phyloP scores from a whole-genome alignment of 1,140 invertebrate species.

The Hyles euphorbiae region DNA sequence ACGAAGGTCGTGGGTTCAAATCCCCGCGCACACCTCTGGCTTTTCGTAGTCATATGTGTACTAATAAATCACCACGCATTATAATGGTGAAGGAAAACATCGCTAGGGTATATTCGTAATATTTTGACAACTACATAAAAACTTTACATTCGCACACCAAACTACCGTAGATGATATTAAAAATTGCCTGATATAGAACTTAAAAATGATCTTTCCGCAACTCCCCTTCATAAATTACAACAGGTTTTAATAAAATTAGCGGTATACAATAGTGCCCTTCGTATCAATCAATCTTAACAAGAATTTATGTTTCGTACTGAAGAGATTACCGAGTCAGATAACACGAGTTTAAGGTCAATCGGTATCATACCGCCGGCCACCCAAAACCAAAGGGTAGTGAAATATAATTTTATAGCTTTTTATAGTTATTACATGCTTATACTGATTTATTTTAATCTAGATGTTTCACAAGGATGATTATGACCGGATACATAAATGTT shows the following conservation, averaged over 20 bases:
- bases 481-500: background rate
- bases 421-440: background rate
- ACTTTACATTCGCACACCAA: too few species aligned
- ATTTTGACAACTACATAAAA: too few species aligned
- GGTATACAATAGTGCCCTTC: slow-evolving; percentile 7
- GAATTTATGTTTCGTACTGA: slow-evolving; percentile 4
- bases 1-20: too few species aligned
- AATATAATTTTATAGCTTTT: background rate
- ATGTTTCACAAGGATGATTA: background rate
- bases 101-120: too few species aligned
- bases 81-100: too few species aligned
- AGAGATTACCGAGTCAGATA: slow-evolving; percentile 4
- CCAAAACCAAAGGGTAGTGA: slow-evolving; percentile 1
- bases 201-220: too few species aligned
- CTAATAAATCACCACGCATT: too few species aligned
- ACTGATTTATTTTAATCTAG: background rate
- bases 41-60: too few species aligned
- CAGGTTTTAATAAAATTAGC: slow-evolving; percentile 1
- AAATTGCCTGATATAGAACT: too few species aligned
- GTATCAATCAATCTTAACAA: slow-evolving; percentile 7
- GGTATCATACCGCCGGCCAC: background rate
- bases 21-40: too few species aligned
- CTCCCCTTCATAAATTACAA: background rate
- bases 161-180: too few species aligned
- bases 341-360: background rate